A percentile compares a stretch with the other conserved stretches of the same genome.
Conservation (phyloP, 2,797 vertebrate species). For the Nasua narica region DNA sequence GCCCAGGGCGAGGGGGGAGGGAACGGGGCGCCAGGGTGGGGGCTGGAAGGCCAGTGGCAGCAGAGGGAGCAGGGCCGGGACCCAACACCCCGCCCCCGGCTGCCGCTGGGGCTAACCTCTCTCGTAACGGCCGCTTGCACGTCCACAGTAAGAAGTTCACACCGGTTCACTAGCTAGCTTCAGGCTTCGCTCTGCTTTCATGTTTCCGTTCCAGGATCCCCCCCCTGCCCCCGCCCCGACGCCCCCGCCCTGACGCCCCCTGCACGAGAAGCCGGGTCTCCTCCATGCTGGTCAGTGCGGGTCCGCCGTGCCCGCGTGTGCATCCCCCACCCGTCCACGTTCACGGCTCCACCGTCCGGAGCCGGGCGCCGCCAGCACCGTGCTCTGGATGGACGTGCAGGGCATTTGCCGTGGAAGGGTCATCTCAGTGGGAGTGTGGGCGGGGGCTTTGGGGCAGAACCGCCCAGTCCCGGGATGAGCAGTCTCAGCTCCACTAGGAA, state of each 20-base stretch:
- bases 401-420: accelerated
- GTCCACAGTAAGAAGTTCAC: not conserved
- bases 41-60: not conserved
- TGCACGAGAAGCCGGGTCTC: not conserved
- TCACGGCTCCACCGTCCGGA: accelerated
- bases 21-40: accelerated
- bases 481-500: not conserved
- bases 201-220: not conserved
- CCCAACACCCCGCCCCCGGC: not conserved
- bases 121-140: not conserved
- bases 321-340: not conserved
- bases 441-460: not conserved
- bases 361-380: not conserved
- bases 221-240: no score
- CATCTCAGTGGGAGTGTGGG: accelerated
- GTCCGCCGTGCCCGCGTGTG: accelerated
- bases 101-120: not conserved
- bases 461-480: accelerated
- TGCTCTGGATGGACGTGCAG: accelerated
- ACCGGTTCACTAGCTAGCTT: not conserved
- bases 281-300: not conserved
- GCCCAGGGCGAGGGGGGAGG: not conserved
- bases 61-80: not conserved
- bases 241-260: no score
- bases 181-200: not conserved